A percentile compares a stretch with the other conserved stretches of the same genome.
These are phyloP conservation scores for Aphidoletes aphidimyza DNA, from an alignment of 2,888 invertebrate genomes.

Conservation along the genomic window DNA sequence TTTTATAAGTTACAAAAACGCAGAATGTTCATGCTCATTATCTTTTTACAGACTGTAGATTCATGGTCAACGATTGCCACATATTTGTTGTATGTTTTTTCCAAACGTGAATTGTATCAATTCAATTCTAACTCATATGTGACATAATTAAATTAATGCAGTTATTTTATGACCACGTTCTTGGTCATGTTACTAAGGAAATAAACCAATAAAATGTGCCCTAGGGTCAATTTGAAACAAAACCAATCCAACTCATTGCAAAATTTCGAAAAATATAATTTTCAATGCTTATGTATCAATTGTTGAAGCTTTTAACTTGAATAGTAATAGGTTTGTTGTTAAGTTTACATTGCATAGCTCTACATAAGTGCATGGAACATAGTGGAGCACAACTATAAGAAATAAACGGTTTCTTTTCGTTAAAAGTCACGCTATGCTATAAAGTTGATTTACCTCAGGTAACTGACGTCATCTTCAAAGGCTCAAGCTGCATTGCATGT, in stretches of 20 bases:
- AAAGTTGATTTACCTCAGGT: no score
- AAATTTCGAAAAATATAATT: neutral
- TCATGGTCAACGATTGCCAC: constrained; percentile 17
- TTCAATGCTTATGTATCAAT: constrained; percentile 11
- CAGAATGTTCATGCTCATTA: neutral
- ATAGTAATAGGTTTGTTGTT: neutral
- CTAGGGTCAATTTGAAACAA: neutral
- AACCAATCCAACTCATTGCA: neutral
- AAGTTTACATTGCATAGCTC: no score
- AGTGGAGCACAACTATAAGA: no score
- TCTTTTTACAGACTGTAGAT: no score
- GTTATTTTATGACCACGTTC: neutral
- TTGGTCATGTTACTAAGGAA: constrained; percentile 28
- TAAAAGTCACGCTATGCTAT: no score
- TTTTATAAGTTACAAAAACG: constrained; percentile 7
- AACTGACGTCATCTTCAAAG: no score
- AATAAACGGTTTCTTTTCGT: no score
- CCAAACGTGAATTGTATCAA: neutral
- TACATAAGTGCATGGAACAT: no score
- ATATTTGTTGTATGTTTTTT: neutral
- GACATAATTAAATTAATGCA: constrained; percentile 22
- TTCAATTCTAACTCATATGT: constrained; percentile 26
- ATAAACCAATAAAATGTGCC: neutral
- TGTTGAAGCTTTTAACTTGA: no score
- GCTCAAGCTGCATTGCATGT: no score